A percentile compares a stretch with the other conserved stretches of the same genome.
Conservation (phyloP, 1,140 invertebrate genomes). For the Campoletis sonorensis region DNA sequence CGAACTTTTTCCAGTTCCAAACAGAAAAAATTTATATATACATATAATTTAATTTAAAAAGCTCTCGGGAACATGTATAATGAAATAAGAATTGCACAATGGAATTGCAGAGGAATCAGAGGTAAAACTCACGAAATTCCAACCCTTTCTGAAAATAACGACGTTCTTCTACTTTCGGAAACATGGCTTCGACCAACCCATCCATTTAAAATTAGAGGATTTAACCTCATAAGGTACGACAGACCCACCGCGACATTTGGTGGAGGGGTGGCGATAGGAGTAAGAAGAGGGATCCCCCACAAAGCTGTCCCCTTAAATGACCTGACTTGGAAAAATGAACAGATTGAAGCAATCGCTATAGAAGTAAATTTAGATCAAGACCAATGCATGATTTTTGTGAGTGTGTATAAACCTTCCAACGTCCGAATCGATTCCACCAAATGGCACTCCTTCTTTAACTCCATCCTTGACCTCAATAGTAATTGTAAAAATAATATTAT, state of each 20-base stretch:
- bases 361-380: not conserved
- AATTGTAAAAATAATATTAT: too few relatives aligned
- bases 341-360: not conserved
- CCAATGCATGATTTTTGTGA: too few relatives aligned
- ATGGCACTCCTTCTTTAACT: too few relatives aligned
- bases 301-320: not conserved
- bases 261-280: not conserved
- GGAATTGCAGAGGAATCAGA: constrained; percentile 17
- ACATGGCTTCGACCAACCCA: not conserved
- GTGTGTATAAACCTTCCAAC: too few relatives aligned
- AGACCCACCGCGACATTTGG: not conserved
- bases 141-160: not conserved
- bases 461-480: too few relatives aligned
- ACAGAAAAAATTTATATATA: too few relatives aligned
- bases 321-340: not conserved
- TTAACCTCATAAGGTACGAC: not conserved
- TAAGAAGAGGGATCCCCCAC: not conserved
- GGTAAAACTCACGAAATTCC: not conserved
- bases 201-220: not conserved
- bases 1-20: not conserved
- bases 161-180: not conserved
- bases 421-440: too few relatives aligned
- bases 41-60: too few relatives aligned
- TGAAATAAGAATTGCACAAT: not conserved
- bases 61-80: not conserved